phyloP scores from a whole-genome alignment of 2,113 vertebrate genomes.

The Anguilla japonica region DNA sequence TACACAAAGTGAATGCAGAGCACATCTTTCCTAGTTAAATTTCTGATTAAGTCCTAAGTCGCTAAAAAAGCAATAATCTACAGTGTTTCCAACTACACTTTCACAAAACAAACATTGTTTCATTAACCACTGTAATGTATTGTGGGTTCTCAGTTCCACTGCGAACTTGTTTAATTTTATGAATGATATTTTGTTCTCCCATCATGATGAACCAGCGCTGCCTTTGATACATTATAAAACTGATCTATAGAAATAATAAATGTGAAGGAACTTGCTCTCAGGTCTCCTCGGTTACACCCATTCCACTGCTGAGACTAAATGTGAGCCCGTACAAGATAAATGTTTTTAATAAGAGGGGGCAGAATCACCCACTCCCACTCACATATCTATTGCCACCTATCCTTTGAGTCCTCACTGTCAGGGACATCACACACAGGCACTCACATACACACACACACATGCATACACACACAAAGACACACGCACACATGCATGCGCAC shows the following conservation, averaged over 20 bases:
- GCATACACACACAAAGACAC: not conserved
- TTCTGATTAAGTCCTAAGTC: not conserved
- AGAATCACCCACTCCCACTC: not conserved
- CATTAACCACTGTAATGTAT: not conserved
- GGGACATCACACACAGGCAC: not conserved
- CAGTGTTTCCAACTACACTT: not conserved
- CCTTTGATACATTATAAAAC: not conserved
- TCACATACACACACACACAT: constrained; percentile 29
- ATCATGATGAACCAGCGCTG: not conserved
- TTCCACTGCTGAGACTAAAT: not conserved
- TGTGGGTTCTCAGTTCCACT: not conserved
- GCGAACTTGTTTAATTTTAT: not conserved
- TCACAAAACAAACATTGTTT: not conserved
- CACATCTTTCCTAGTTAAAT: not conserved
- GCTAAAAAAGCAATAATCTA: not conserved
- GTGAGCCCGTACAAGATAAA: not conserved
- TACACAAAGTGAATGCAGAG: not conserved
- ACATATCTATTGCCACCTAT: not conserved
- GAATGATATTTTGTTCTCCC: not conserved
- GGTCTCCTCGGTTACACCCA: not conserved
- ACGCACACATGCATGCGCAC: no score
- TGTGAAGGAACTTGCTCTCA: not conserved
- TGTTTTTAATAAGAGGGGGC: not conserved
- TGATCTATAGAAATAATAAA: not conserved
- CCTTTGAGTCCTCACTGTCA: not conserved